A percentile compares a stretch with the other conserved stretches of the same genome.
Conservation (phyloP, 2,797 vertebrate species). For the Hyperoplus immaculatus region DNA sequence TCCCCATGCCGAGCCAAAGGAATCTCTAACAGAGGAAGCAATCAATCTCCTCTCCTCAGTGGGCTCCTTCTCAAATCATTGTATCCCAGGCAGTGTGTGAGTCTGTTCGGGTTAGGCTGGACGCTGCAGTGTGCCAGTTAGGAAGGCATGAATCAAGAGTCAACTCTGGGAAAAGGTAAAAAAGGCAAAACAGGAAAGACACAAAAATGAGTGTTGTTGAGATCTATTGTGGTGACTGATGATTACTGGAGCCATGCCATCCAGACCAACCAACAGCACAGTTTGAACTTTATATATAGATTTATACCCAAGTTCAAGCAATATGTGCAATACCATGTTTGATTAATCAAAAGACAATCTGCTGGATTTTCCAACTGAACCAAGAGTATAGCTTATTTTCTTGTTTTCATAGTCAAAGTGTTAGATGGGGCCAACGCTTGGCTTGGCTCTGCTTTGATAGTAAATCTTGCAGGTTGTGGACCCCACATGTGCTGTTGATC, state of each 20-base stretch:
- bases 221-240: constrained; percentile 70
- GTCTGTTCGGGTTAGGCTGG: constrained; percentile 38
- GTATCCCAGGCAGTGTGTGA: constrained; percentile 25
- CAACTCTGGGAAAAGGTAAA: constrained; percentile 56
- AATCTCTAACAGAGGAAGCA: constrained; percentile 67
- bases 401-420: constrained; percentile 7
- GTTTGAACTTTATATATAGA: neutral
- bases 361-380: neutral
- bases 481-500: constrained; percentile 77
- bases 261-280: constrained; percentile 31
- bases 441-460: constrained; percentile 52
- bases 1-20: constrained; percentile 24
- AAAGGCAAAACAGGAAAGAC: constrained; percentile 73
- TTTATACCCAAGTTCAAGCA: too few species aligned
- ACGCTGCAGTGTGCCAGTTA: constrained; percentile 45
- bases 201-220: constrained; percentile 58
- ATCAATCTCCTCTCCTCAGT: constrained; percentile 63
- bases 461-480: constrained; percentile 60
- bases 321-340: neutral
- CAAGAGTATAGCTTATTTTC: neutral
- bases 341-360: neutral
- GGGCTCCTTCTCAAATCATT: constrained; percentile 30
- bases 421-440: constrained; percentile 45
- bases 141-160: constrained; percentile 70
- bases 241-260: constrained; percentile 66